Evolutionary conservation across 2,888 invertebrate genomes (phyloP).

Genomic region (Oscheius sp.): DNA sequence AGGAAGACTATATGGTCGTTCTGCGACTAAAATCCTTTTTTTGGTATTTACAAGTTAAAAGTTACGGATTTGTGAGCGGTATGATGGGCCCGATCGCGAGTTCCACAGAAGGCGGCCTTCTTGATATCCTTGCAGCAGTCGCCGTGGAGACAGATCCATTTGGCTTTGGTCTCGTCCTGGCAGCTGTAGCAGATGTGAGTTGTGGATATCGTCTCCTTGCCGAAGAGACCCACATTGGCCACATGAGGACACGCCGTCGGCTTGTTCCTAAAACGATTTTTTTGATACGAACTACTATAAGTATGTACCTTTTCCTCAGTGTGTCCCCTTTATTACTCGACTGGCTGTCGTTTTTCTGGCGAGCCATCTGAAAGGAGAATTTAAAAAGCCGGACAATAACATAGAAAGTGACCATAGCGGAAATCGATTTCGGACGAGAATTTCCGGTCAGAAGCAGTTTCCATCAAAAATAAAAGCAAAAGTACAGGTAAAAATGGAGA

Average conservation of each 20-base stretch:
- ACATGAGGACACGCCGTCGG: constrained; percentile 27
- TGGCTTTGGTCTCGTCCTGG: constrained; percentile 21
- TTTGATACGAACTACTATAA: not conserved
- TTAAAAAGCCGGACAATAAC: not conserved
- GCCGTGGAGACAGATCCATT: constrained; percentile 44
- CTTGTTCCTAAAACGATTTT: not conserved
- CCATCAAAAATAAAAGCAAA: not conserved
- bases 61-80: constrained; percentile 37
- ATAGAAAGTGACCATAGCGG: too few relatives aligned
- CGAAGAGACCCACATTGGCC: not conserved
- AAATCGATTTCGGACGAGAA: not conserved
- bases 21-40: constrained; percentile 14
- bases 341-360: constrained; percentile 8
- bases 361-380: not conserved
- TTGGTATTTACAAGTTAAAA: not conserved
- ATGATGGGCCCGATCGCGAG: constrained; percentile 34
- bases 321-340: constrained; percentile 15
- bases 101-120: constrained; percentile 34
- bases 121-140: constrained; percentile 28
- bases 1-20: constrained; percentile 31
- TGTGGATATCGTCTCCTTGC: constrained; percentile 8
- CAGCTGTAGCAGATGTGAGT: constrained; percentile 3
- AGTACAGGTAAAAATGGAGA: not conserved
- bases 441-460: not conserved
- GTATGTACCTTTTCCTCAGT: constrained; percentile 3